Evolutionary conservation across 2,113 vertebrate genomes (phyloP).

Genomic region (Melanerpes aurifrons): DNA sequence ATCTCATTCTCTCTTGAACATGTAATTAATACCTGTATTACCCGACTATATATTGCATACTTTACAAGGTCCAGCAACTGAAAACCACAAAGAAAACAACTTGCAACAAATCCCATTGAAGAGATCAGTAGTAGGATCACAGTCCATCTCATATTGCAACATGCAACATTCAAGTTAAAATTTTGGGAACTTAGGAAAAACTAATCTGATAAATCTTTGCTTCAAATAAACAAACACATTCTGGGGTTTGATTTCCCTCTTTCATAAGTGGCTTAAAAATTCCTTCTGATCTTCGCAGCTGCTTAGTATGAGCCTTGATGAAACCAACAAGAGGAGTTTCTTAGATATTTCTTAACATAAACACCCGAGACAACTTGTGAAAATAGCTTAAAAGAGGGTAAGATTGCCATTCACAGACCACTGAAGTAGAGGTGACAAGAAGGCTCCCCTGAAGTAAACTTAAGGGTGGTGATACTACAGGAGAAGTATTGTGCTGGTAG

Average conservation of each 20-base stretch:
- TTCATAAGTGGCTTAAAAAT: background rate
- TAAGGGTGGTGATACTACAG: background rate
- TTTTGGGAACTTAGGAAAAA: background rate
- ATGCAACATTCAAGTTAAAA: background rate
- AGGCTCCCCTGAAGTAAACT: background rate
- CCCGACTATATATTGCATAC: background rate
- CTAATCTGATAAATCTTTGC: background rate
- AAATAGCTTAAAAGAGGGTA: background rate
- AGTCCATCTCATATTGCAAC: background rate
- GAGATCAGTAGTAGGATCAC: background rate
- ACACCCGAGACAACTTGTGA: background rate
- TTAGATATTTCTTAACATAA: background rate
- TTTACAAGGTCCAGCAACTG: background rate
- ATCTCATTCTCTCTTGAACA: background rate
- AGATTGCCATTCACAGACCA: background rate
- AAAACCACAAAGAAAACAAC: background rate
- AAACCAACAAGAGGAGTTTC: background rate
- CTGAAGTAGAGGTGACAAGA: background rate
- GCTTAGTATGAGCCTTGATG: background rate
- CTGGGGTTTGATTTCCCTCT: background rate
- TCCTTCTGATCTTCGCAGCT: background rate
- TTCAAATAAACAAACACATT: fast-evolving
- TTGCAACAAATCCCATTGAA: background rate
- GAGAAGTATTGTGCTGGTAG: background rate
- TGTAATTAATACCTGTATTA: background rate